Conservation (phyloP, 2,797 vertebrate species). For the Staurois parvus region DNA sequence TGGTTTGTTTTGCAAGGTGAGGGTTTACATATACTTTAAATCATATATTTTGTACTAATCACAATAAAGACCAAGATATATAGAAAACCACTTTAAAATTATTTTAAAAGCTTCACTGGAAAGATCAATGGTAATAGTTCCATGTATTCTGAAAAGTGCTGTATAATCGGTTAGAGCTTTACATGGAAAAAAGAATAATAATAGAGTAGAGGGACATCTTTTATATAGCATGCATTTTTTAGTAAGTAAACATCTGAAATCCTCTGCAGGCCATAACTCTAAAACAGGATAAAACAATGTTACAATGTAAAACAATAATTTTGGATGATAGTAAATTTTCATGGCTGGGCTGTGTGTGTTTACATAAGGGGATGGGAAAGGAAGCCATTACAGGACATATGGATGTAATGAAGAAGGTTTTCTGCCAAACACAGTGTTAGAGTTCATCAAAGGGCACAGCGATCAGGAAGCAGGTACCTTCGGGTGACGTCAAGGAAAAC, state of each 20-base stretch:
- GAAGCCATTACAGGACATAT: slow-evolving; percentile 57
- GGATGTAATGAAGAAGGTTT: slow-evolving; percentile 54
- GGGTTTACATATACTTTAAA: too few relatives aligned
- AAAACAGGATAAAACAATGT: slow-evolving; percentile 25
- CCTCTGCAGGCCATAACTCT: not conserved
- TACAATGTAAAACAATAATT: slow-evolving; percentile 9
- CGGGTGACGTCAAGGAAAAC: slow-evolving; percentile 77
- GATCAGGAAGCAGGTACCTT: slow-evolving; percentile 78
- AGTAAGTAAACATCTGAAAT: not conserved
- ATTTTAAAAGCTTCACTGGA: too few relatives aligned
- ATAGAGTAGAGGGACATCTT: not conserved
- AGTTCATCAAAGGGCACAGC: slow-evolving; percentile 73
- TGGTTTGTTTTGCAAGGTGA: too few relatives aligned
- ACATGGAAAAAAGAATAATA: too few relatives aligned
- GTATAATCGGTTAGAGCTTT: too few relatives aligned
- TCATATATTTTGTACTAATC: too few relatives aligned
- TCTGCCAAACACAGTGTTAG: slow-evolving; percentile 65
- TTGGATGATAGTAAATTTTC: slow-evolving; percentile 2
- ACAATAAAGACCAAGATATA: too few relatives aligned
- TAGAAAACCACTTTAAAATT: too few relatives aligned
- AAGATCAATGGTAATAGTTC: too few relatives aligned
- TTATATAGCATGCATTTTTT: not conserved
- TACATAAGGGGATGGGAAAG: slow-evolving; percentile 60
- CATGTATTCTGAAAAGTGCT: too few relatives aligned
- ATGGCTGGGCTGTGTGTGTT: slow-evolving; percentile 35